These are phyloP conservation scores for Allolobophora icterica DNA, from an alignment of 2,888 invertebrate genomes.

Conservation along the genomic window DNA sequence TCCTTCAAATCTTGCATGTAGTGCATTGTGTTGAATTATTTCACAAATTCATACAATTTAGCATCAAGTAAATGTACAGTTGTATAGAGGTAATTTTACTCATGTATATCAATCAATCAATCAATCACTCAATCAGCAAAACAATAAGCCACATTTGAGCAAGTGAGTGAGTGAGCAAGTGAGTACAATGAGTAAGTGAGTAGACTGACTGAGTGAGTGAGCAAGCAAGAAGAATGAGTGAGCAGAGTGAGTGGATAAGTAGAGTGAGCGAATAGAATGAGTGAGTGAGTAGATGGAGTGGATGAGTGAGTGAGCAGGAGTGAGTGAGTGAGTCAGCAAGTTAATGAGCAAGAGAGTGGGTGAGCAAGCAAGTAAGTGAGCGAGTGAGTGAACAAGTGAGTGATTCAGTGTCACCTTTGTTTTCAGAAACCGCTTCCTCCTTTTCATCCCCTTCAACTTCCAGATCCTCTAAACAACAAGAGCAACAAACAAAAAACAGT, in stretches of 20 bases:
- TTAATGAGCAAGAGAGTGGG: no score
- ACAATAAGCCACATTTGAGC: neutral
- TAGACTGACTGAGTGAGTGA: no score
- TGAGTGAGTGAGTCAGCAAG: no score
- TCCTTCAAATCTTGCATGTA: no score
- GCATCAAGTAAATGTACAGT: neutral
- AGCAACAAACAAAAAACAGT: neutral
- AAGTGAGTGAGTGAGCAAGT: neutral
- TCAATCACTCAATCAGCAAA: neutral
- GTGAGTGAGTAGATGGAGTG: no score
- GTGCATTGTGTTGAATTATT: no score
- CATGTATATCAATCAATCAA: neutral
- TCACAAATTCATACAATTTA: neutral
- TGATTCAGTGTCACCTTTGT: slow-evolving; percentile 28
- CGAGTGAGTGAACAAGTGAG: neutral
- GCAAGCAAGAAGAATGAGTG: neutral
- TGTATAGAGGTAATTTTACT: neutral
- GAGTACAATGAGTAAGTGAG: no score
- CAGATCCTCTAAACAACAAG: slow-evolving; percentile 36
- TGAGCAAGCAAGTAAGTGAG: no score
- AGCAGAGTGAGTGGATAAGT: neutral
- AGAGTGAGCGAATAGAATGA: no score
- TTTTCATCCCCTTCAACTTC: slow-evolving; percentile 41
- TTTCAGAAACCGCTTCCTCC: slow-evolving; percentile 28
- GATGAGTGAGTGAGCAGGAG: no score